Evolutionary conservation across 2,113 vertebrate species (phyloP).

Genomic region (Amphilophus citrinellus): DNA sequence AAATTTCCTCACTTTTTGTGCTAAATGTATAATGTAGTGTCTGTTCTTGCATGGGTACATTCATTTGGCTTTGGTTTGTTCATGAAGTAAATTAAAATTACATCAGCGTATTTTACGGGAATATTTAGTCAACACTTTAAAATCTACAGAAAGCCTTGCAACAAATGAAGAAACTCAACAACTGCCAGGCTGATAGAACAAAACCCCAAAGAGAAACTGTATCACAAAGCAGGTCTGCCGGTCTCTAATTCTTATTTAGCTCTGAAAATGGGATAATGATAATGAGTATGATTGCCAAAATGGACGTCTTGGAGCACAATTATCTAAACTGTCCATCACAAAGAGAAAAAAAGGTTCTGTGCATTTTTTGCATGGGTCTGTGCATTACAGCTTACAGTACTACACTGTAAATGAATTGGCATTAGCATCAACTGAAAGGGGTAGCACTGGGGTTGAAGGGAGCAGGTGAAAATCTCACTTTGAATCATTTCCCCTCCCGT

Average conservation of each 20-base stretch:
- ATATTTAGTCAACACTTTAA: neutral
- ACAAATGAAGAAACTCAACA: neutral
- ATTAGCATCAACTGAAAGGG: constrained; percentile 82
- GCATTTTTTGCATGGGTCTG: constrained; percentile 54
- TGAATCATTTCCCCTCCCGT: constrained; percentile 81
- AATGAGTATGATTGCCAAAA: constrained; percentile 75
- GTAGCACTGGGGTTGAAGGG: constrained; percentile 70
- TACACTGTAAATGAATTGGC: constrained; percentile 74
- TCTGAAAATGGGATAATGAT: constrained; percentile 70
- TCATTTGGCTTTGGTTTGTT: neutral
- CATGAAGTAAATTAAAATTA: neutral
- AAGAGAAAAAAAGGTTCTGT: constrained; percentile 46
- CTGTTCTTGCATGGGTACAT: neutral
- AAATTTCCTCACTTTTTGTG: no score
- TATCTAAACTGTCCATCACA: constrained; percentile 74
- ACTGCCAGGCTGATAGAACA: constrained; percentile 18
- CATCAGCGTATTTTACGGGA: neutral
- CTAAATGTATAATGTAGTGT: no score
- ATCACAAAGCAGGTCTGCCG: constrained; percentile 32
- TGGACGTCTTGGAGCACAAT: constrained; percentile 64
- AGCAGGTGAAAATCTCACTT: constrained; percentile 84
- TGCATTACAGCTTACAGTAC: constrained; percentile 75
- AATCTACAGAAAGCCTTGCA: neutral
- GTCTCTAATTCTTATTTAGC: constrained; percentile 60
- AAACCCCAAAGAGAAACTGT: constrained; percentile 31